phyloP scores from a whole-genome alignment of 2,888 invertebrate species.

The Euphydryas editha region DNA sequence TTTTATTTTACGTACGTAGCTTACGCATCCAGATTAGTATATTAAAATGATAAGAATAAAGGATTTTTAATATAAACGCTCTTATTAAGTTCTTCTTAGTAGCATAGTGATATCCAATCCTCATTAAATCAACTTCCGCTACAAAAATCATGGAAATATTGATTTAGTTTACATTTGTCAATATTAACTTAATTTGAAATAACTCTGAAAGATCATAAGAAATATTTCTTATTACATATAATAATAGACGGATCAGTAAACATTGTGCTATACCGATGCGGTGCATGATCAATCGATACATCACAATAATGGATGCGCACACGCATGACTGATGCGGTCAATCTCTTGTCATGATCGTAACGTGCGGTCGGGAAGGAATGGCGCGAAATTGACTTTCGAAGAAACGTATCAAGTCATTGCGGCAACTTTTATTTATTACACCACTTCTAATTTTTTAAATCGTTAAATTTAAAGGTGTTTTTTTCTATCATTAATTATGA shows the following conservation, averaged over 20 bases:
- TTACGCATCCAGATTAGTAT: too few relatives aligned
- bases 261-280: slow-evolving; percentile 7
- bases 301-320: slow-evolving; percentile 28
- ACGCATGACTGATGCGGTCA: slow-evolving; percentile 57
- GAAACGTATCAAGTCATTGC: slow-evolving; percentile 53
- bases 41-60: too few relatives aligned
- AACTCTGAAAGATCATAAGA: too few relatives aligned
- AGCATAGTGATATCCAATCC: too few relatives aligned
- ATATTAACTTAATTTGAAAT: too few relatives aligned
- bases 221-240: background rate
- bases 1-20: too few relatives aligned
- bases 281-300: slow-evolving; percentile 31
- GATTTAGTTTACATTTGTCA: too few relatives aligned
- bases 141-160: too few relatives aligned
- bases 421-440: slow-evolving; percentile 37
- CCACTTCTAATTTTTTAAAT: slow-evolving; percentile 26
- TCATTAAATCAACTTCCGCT: too few relatives aligned
- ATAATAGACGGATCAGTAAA: slow-evolving; percentile 6
- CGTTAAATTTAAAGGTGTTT: background rate
- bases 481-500: background rate
- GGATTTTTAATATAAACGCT: too few relatives aligned
- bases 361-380: slow-evolving; percentile 66
- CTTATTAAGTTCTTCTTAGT: too few relatives aligned
- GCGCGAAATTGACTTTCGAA: slow-evolving; percentile 72
- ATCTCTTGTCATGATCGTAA: slow-evolving; percentile 60